Evolutionary conservation across 2,797 vertebrate genomes (phyloP).

Genomic region (Darevskia mixta): DNA sequence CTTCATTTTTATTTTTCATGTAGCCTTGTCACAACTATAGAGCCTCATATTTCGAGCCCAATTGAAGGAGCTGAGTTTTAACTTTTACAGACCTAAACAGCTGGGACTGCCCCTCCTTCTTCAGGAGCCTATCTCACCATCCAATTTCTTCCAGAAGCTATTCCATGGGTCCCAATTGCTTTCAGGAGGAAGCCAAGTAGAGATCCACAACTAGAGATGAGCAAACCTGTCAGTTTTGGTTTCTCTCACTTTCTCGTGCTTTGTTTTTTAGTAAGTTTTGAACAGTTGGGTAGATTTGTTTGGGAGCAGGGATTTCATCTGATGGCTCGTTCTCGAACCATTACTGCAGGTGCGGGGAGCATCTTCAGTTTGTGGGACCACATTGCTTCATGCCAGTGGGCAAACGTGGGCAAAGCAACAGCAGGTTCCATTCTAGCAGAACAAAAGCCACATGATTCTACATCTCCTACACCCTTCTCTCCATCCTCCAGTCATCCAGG

Average conservation of each 20-base stretch:
- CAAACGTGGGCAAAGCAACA: too few species aligned
- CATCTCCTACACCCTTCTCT: too few species aligned
- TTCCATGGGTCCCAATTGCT: not conserved
- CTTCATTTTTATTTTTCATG: slow-evolving; percentile 15
- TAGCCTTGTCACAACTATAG: not conserved
- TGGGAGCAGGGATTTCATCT: not conserved
- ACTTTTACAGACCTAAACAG: not conserved
- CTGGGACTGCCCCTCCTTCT: not conserved
- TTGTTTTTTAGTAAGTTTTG: not conserved
- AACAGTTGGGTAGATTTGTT: not conserved
- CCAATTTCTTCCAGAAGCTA: not conserved
- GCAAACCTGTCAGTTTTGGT: too few species aligned
- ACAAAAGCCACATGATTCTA: too few species aligned
- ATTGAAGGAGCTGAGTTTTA: not conserved
- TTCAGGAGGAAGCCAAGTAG: not conserved
- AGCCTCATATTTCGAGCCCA: too few species aligned
- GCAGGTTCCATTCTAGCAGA: too few species aligned
- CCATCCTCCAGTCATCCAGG: too few species aligned
- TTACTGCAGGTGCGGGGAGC: too few species aligned
- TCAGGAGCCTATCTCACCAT: not conserved
- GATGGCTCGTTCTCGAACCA: too few species aligned
- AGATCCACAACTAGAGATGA: too few species aligned
- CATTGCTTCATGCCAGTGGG: too few species aligned
- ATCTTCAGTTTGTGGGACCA: too few species aligned
- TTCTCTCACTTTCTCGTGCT: not conserved